Percentiles rank a stretch among this genome's conserved stretches.
Conservation (phyloP, 2,888 invertebrate species). For the Zonitis immaculata region DNA sequence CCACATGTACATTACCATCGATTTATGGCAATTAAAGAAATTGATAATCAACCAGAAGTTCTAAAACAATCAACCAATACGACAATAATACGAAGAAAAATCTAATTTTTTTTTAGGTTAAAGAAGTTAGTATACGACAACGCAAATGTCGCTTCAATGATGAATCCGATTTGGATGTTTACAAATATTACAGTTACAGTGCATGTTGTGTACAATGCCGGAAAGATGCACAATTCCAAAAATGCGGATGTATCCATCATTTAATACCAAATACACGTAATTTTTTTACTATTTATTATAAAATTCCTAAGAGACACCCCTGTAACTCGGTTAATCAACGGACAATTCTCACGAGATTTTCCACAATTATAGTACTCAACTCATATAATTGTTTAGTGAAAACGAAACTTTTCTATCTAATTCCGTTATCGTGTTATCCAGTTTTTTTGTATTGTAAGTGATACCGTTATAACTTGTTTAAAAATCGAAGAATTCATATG, state of each 20-base stretch:
- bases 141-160: constrained; percentile 66
- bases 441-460: too few species aligned
- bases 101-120: too few species aligned
- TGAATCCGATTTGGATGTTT: constrained; percentile 61
- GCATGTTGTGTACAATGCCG: constrained; percentile 69
- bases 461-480: too few species aligned
- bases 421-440: too few species aligned
- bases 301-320: too few species aligned
- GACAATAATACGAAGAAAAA: too few species aligned
- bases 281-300: too few species aligned
- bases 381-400: neutral
- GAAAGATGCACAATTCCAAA: constrained; percentile 57
- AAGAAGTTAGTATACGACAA: constrained; percentile 58
- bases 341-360: neutral
- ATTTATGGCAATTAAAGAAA: constrained; percentile 50
- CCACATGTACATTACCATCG: constrained; percentile 54
- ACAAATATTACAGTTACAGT: constrained; percentile 66
- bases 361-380: neutral
- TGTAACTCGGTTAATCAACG: neutral
- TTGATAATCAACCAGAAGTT: constrained; percentile 64
- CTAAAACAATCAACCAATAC: too few species aligned
- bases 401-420: neutral
- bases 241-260: constrained; percentile 66
- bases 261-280: constrained; percentile 61
- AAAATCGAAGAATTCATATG: too few species aligned